Evolutionary conservation across 2,888 invertebrate species (phyloP), one percentile per base, ranked within the genome.

Genomic region (Sarcophaga caerulescens): DNA sequence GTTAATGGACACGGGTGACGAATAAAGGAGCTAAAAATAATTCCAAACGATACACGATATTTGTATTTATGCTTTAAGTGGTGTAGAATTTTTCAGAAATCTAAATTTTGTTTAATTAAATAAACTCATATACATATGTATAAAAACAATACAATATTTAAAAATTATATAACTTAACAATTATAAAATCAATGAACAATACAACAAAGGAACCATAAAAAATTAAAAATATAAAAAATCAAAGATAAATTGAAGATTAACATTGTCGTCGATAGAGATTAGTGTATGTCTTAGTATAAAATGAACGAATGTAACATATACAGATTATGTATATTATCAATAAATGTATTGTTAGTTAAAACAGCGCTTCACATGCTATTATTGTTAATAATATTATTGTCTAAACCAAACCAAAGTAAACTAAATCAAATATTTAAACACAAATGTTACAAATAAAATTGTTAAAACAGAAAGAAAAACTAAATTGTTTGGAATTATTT

Each of bases 351-450:
- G 12, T 52, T 19, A 73, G 57, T 70, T 70, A 57, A 57, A 70
- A 70, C 57, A 25, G 25, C 70, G 25, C 35, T 57, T 70, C 8
- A 68, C 82, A 82, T 82, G 82, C 82, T 52, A 69, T 69, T 45
- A 17, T 70, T 69, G 11, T 44, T 69, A 69, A 19, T 62, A 21
- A 52, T 52, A 21, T 60, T 60, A 52, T 12, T 52, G 12, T 14
- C 52, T 52, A 52, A 52, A 12, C 52, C 52, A 60, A 82, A 59
- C 19, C 35, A 35, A 35, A 71, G 35, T 62, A 59, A 77, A 77
- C 70, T 59, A 71, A 82, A 65, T 71, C 11, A 76, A 82, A 76
- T 76, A 76, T 44, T 82, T 25, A 76, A 60, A 44, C 52, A 74
- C 11, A 52, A 21, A 52, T 62, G 25, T 17, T 60, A 44, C 45